These are phyloP conservation scores for Sitobion miscanthi DNA, from an alignment of 1,140 invertebrate genomes.

Conservation along the genomic window DNA sequence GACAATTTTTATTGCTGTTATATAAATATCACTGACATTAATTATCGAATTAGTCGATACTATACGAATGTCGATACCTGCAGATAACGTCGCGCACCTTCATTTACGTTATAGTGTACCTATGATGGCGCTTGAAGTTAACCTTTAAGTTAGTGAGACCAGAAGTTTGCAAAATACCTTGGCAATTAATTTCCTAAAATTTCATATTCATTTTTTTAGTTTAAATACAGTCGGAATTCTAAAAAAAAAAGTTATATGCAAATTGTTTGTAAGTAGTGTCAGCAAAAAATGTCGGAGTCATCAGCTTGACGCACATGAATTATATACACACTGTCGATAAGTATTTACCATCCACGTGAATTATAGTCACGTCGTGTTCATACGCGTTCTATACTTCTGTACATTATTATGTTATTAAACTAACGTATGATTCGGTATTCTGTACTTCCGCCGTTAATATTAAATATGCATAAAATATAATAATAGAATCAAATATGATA, in stretches of 20 bases:
- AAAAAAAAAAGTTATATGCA: too few relatives aligned
- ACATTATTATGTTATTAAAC: neutral
- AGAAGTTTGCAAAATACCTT: neutral
- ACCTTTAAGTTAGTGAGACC: neutral
- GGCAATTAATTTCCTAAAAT: neutral
- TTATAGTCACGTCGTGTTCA: neutral
- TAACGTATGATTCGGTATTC: neutral
- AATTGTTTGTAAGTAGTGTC: too few relatives aligned
- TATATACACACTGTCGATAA: neutral
- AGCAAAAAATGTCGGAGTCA: neutral
- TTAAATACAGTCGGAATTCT: neutral
- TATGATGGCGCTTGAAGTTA: neutral
- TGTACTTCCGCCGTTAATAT: too few relatives aligned
- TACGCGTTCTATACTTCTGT: neutral
- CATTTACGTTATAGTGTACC: too few relatives aligned
- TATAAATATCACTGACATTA: too few relatives aligned
- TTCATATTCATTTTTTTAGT: neutral
- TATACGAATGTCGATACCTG: too few relatives aligned
- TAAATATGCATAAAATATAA: too few relatives aligned
- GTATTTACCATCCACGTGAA: neutral
- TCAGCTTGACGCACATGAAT: neutral
- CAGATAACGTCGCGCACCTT: too few relatives aligned
- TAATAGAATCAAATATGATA: neutral
- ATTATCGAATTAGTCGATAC: neutral
- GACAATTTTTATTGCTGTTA: too few relatives aligned